Conservation (phyloP, 2,888 invertebrate genomes). For the Patella ulyssiponensis region DNA sequence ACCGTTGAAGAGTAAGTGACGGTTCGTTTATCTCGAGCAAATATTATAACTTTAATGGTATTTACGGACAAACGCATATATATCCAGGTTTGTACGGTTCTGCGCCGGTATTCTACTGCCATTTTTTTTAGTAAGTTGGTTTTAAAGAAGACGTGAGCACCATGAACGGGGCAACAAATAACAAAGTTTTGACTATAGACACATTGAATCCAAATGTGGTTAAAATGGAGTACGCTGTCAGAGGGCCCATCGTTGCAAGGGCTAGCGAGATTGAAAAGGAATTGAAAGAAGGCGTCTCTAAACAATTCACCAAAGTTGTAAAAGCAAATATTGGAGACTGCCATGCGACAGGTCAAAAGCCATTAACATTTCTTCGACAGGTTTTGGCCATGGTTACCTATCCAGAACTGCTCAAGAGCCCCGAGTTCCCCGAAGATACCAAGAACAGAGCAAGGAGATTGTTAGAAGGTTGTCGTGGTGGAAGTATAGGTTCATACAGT, state of each 20-base stretch:
- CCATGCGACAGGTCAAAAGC: constrained; percentile 96
- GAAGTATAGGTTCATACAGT: constrained; percentile 78
- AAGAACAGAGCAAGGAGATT: constrained; percentile 81
- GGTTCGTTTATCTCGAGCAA: too few species aligned
- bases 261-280: constrained; percentile 95
- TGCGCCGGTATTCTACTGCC: too few species aligned
- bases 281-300: constrained; percentile 68
- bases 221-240: constrained; percentile 96
- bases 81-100: too few species aligned
- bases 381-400: constrained; percentile 84
- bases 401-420: constrained; percentile 79
- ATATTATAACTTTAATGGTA: too few species aligned
- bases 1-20: too few species aligned
- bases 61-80: too few species aligned
- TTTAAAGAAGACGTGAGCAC: too few species aligned
- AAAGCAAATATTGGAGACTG: constrained; percentile 99
- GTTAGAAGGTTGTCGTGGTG: constrained; percentile 81
- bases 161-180: neutral
- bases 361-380: constrained; percentile 96
- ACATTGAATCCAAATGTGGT: constrained; percentile 91
- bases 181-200: constrained; percentile 76
- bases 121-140: too few species aligned
- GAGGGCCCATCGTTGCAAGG: constrained; percentile 93
- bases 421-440: constrained; percentile 85
- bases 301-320: constrained; percentile 93